Evolutionary conservation across 1,140 invertebrate species (phyloP), one percentile per base, ranked within the genome.

Genomic region (Trissolcus basalis): DNA sequence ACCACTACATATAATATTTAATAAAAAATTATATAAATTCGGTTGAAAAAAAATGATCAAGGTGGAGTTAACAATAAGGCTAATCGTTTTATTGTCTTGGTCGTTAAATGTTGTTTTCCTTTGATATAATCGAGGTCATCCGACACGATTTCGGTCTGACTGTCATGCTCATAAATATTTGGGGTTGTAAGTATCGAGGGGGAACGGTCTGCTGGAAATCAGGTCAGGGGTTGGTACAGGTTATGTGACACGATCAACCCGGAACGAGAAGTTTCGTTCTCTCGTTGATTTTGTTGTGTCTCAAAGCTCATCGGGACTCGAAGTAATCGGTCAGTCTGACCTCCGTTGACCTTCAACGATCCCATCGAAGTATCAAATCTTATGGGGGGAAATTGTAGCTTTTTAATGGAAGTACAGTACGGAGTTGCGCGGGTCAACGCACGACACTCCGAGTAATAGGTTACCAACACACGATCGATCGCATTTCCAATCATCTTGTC

Each of bases 381-480:
- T n/a, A 1, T 3, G 9, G 9, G 36, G 36, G n/a, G 36, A 39
- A 9, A 39, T 39, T 39, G 36, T 11, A 39, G n/a, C 9, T 11
- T 39, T 39, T 39, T 9, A n/a, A 8, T 8, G 5, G 1, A 9
- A 39, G 1, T 39, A 39, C 45, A 56, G 32, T 36, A 45, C 39
- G 44, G 60, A 80, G 49, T 69, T 74, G 65, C 61, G 68, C 74
- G 71, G 67, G 73, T 79, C 71, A 70, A 70, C 61, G 74, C 67
- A 67, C 72, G 45, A 51, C 41, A 68, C 74, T 51, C 36, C 65
- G 51, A 67, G 74, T 60, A 71, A 81, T 81, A 77, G 80, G 77
- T 78, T 80, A 78, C 58, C 77, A 58, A 81, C 77, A 81, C 80
- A 81, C 79, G 68, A 83, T 83, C 72, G 81, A 82, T 82, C 79